Evolutionary conservation across 53 echinoderm and acorn worm genomes (phyloP).

Genomic region (Pentamera pediparva): DNA sequence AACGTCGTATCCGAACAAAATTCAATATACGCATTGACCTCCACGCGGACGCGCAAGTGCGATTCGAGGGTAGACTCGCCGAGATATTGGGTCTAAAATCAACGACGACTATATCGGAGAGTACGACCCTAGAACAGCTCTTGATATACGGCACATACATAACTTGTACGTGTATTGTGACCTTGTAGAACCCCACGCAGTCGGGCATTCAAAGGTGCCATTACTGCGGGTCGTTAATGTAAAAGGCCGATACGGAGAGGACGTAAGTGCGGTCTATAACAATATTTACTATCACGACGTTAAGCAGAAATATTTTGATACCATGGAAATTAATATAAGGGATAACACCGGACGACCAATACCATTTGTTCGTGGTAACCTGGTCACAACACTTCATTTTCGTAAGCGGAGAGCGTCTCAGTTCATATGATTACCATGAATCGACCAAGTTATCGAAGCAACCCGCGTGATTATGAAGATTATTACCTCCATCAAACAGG

Average conservation of each 20-base stretch:
- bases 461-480: slow-evolving; percentile 1
- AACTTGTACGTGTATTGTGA: slow-evolving; percentile 35
- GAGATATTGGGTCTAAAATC: slow-evolving; percentile 22
- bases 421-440: neutral
- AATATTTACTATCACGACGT: slow-evolving; percentile 17
- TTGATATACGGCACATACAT: slow-evolving; percentile 4
- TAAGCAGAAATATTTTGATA: neutral
- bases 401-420: neutral
- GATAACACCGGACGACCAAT: slow-evolving; percentile 42
- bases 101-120: no score
- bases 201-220: slow-evolving; percentile 41
- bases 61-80: no score
- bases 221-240: slow-evolving; percentile 44
- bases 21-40: neutral
- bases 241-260: slow-evolving; percentile 37
- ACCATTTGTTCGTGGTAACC: slow-evolving; percentile 57
- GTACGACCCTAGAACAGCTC: no score
- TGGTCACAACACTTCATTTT: slow-evolving; percentile 41
- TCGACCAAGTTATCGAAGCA: neutral
- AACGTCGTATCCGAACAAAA: neutral
- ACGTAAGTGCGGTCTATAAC: neutral
- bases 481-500: slow-evolving; percentile 15
- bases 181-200: slow-evolving; percentile 36
- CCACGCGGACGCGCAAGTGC: neutral
- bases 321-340: slow-evolving; percentile 48